Conservation (phyloP, 2,888 invertebrate species). For the Zygogramma bicolorata region DNA sequence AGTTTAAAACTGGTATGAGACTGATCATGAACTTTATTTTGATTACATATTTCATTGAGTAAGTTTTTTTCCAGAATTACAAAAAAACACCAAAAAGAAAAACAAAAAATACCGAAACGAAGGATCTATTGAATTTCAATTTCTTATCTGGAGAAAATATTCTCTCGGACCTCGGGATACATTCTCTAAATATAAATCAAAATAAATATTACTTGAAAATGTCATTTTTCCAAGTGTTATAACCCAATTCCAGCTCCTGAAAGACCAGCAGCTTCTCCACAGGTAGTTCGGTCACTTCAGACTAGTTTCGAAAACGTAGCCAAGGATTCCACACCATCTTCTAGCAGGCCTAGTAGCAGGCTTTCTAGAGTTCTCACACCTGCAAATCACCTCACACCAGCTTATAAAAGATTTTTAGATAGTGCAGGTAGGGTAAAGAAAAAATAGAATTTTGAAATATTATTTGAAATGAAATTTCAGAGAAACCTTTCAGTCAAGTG, state of each 20-base stretch:
- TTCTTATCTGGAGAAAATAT: no score
- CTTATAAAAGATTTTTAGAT: slow-evolving; percentile 30
- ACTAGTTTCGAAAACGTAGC: neutral
- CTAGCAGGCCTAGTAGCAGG: slow-evolving; percentile 14
- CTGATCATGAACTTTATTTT: no score
- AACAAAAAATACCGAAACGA: no score
- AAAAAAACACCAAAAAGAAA: no score
- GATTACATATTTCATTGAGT: no score
- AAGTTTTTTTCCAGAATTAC: no score
- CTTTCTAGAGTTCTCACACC: slow-evolving; percentile 35
- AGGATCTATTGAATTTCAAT: no score
- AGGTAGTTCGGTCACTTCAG: neutral
- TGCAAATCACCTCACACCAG: slow-evolving; percentile 32
- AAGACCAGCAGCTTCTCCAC: slow-evolving; percentile 1
- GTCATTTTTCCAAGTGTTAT: no score
- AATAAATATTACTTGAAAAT: no score
- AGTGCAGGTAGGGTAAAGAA: slow-evolving; percentile 31
- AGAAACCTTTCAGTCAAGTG: slow-evolving; percentile 56
- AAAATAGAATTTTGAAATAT: neutral
- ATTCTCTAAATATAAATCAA: no score
- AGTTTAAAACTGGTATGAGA: no score
- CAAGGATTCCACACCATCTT: neutral
- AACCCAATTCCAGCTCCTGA: slow-evolving; percentile 13
- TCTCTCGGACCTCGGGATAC: no score
- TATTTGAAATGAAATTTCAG: slow-evolving; percentile 19